Evolutionary conservation across 2,888 invertebrate species (phyloP).

Genomic region (Reticulitermes lucifugus): DNA sequence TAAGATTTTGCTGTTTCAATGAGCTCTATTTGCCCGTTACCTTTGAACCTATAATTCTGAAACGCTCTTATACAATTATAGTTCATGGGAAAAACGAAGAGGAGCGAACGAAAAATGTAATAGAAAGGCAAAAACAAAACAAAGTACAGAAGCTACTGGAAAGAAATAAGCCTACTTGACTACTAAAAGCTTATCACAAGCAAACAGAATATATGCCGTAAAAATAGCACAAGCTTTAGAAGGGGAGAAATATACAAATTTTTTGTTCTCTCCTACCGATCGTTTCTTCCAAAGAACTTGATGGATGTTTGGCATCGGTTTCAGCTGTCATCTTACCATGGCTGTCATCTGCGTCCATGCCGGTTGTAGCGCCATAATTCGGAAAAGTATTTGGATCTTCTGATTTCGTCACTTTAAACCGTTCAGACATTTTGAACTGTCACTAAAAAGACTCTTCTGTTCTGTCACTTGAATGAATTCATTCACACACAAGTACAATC

Average conservation of each 20-base stretch:
- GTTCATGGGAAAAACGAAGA: no score
- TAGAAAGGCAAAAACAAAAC: background rate
- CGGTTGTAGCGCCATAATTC: constrained; percentile 67
- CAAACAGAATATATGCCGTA: background rate
- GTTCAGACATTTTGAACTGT: constrained; percentile 66
- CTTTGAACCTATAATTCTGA: no score
- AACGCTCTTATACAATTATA: no score
- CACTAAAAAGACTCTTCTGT: background rate
- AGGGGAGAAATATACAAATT: background rate
- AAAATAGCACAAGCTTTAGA: background rate
- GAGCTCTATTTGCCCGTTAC: no score
- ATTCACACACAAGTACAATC: background rate
- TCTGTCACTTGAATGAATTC: background rate
- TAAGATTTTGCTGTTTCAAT: no score
- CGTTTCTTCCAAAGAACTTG: constrained; percentile 48
- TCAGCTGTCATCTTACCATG: constrained; percentile 49
- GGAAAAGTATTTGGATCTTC: constrained; percentile 66
- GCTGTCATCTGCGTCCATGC: constrained; percentile 54
- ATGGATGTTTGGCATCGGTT: constrained; percentile 46
- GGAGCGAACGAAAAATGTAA: background rate
- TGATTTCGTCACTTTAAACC: constrained; percentile 72
- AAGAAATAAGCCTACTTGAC: background rate
- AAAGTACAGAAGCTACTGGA: background rate
- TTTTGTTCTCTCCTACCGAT: constrained; percentile 45
- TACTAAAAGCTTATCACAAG: background rate